phyloP scores from a whole-genome alignment of 1,140 invertebrate genomes.

The Melanaphis sacchari region DNA sequence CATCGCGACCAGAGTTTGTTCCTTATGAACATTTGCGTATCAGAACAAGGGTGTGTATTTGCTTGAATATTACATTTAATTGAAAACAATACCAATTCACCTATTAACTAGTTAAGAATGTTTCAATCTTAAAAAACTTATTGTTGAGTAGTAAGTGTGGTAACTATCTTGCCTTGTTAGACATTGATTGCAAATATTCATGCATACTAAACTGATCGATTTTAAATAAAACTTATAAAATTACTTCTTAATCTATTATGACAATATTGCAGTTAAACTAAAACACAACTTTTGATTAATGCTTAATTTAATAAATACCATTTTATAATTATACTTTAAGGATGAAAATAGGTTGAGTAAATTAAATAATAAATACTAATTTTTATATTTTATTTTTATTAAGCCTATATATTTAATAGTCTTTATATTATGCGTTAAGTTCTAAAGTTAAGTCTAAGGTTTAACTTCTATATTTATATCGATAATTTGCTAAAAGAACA shows the following conservation, averaged over 20 bases:
- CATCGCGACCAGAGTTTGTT: constrained; percentile 65
- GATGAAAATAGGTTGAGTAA: background rate
- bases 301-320: too few species aligned
- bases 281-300: background rate
- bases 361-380: background rate
- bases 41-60: constrained; percentile 57
- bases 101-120: too few species aligned
- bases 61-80: background rate
- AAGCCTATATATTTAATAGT: background rate
- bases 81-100: background rate
- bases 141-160: background rate
- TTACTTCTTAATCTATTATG: background rate
- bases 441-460: too few species aligned
- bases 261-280: background rate
- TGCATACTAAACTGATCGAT: background rate
- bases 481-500: background rate
- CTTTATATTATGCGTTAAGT: too few species aligned
- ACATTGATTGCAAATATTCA: background rate
- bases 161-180: background rate
- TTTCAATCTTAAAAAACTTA: background rate
- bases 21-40: constrained; percentile 69
- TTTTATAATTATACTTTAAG: background rate
- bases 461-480: too few species aligned
- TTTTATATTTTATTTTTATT: background rate
- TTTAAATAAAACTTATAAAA: background rate